Base-by-base conservation (phyloP, 2,888 invertebrate genomes). In the Heliothis peltigera region DNA sequence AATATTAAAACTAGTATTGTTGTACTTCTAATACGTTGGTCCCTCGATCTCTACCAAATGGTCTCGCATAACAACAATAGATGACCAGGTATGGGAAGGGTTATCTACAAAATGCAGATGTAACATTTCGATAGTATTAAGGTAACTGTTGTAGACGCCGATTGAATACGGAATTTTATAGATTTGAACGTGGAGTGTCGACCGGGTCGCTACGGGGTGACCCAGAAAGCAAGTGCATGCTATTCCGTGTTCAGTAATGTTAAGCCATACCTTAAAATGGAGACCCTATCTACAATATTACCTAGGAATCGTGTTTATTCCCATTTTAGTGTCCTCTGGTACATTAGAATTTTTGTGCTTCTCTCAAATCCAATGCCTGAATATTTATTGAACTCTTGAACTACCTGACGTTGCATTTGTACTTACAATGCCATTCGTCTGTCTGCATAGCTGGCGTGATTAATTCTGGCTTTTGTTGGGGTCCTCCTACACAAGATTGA, bases 151-250 rank as follows among this genome's bases (percentile, higher is more conserved):
- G 51, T 43, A 48, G 55, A 64, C 67, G 49, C 60, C 46, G 42
- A 57, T 61, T 56, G 70, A 79, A 80, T 77, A 67, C 67, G 71
- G 77, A 75, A 82, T 74, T 12, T 71, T 77, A 76, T 80, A 82
- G 64, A 77, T 70, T 77, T 83, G 75, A 80, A 76, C 62, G 76
- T 58, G 63, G 70, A 79, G 76, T 70, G 66, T 32, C 71, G 58
- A 39, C 63, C 63, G 74, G 76, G 78, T 82, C 80, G 77, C 81
- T 77, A 70, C 57, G 60, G 75, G 75, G 79, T 89, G 88, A 89
- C 91, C 90, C 78, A 90, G 80, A 87, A 87, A 87, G 10, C 78
- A 78, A 81, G 57, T 60, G 69, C 75, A 67, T 61, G 56, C 65
- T 65, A 42, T 47, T 63, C 60, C 52, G 53, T 77, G 68, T 69